Base-by-base conservation (phyloP, 2,113 vertebrate genomes). In the Pseudorasbora parva region DNA sequence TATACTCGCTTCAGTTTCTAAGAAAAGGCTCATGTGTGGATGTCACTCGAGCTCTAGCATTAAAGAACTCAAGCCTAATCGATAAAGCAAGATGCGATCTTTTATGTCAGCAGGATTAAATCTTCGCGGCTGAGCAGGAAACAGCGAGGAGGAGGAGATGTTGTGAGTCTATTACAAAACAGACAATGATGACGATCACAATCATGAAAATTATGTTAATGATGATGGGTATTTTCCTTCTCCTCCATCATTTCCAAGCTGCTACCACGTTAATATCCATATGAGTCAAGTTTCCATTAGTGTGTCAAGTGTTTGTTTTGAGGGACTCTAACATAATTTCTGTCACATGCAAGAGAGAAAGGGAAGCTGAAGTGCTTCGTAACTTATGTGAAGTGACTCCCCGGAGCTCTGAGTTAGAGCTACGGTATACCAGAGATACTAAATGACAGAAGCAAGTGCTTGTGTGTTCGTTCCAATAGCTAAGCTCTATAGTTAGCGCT, bases 91-190 rank as follows among this genome's bases (percentile, higher is more conserved):
- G 66, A 90, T 75, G 57, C 23, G 17, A 71, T 78, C 71, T 80
- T 68, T 75, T 64, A 84, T 88, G 74, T 77, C 68, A 73, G 60
- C 73, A 66, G 84, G 82, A 88, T 86, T 85, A 60, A 81, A 19
- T 11, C 30, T 4, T 3, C 4, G 30, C 8, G 4, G 47, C 47
- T 51, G n/a, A 82, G 62, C 78, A 69, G 62, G 19, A 69, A 27
- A 76, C 19, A n/a, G 51, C 1, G 0, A 57, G 78, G 47, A 56
- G 30, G 30, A 41, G 47, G 47, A 69, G 17, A 54, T 10, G 8
- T 23, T 0, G 21, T 56, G 60, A 66, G 60, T 80, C 60, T 49
- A 21, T 66, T 80, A 66, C 60, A 51, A 71, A 81, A 68, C 25
- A 68, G 45, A 68, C 25, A 81, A 81, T 69, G 78, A 81, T 41